Base-by-base conservation (phyloP, 2,888 invertebrate species). In the Diplolepis rosae region DNA sequence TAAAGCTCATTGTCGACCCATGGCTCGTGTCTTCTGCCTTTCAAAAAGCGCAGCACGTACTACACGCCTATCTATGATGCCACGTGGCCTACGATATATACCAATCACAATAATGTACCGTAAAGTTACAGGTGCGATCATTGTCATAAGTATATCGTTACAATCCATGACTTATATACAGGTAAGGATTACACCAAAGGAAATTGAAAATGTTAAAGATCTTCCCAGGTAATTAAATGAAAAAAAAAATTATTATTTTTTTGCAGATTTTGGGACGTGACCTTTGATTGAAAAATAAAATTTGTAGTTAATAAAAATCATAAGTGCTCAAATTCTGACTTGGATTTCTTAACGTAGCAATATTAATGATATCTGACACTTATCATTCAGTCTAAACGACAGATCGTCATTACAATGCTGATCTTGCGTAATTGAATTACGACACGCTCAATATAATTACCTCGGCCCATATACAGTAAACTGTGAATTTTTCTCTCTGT, bases 71-170 rank as follows among this genome's bases (percentile, higher is more conserved):
- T 72, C 77, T 73, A 65, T 76, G 68, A 75, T 68, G 75, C 72
- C 77, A 77, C 78, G 78, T 78, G 72, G 75, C 72, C 70, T 51
- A 48, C 65, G 30, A 45, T 68, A 79, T 79, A 79, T 82, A 81
- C 77, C 77, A 80, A 81, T 81, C 75, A 70, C 68, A 22, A 45
- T 45, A 22, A 30, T 22, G 18, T 56, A 24, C 65, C 45, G 45
- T 11, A 45, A 45, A 15, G 18, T 18, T 45, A 45, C 45, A 15
- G 18, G 45, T 22, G 45, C 18, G 18, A 45, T 18, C 18, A 45
- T 22, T 18, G 22, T 18, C 45, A 1, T 45, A 15, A 45, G 15
- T 45, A 2, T 18, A 45, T 15, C n/a, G n/a, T 18, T 6, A 6
- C 4, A 15, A 32, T 32, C 32, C 32, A 39, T 2, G 9, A 39